These are phyloP conservation scores for Zonotrichia albicollis DNA, from an alignment of 2,797 vertebrate species.

Conservation along the genomic window DNA sequence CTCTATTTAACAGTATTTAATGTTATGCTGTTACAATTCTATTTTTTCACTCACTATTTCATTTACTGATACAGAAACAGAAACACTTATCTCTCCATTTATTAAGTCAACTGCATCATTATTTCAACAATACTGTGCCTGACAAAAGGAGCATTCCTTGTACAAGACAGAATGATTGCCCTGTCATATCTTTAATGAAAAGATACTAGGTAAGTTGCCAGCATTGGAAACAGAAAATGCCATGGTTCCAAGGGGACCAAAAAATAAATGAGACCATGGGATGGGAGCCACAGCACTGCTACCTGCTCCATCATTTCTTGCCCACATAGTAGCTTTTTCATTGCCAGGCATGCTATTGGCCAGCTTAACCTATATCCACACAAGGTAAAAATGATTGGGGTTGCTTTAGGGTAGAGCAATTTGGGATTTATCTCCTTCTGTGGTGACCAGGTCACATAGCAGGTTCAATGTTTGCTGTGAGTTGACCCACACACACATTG, in stretches of 20 bases:
- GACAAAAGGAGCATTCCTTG: not conserved
- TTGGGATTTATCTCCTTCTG: not conserved
- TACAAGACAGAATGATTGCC: not conserved
- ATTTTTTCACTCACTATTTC: not conserved
- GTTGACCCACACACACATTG: not conserved
- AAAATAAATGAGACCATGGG: not conserved
- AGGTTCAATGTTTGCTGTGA: not conserved
- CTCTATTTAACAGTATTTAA: not conserved
- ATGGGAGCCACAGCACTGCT: not conserved
- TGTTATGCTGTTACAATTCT: accelerated
- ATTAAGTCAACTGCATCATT: not conserved
- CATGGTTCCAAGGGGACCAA: not conserved
- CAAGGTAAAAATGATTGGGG: not conserved
- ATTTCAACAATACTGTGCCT: not conserved
- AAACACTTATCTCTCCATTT: not conserved
- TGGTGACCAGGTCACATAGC: not conserved
- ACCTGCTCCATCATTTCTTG: not conserved
- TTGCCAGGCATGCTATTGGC: not conserved
- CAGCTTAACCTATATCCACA: not conserved
- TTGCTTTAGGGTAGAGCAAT: not conserved
- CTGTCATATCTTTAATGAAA: not conserved
- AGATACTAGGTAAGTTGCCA: not conserved
- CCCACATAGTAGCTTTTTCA: not conserved
- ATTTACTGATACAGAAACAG: not conserved
- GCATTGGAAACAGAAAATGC: not conserved